A percentile compares a stretch with the other conserved stretches of the same genome.
Conservation (phyloP, 1,140 invertebrate species). For the Brachionus calyciflorus region DNA sequence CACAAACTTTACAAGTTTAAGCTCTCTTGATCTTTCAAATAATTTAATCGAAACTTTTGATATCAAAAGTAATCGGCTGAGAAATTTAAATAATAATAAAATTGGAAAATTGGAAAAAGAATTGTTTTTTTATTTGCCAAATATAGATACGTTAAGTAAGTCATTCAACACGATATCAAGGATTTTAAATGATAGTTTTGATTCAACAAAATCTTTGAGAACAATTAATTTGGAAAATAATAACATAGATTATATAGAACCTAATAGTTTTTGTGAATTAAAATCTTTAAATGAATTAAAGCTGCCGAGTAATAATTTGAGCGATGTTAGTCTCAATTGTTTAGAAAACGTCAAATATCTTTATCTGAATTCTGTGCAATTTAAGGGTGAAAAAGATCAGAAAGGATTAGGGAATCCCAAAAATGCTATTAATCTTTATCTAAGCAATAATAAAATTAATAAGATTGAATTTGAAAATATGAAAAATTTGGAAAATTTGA, state of each 20-base stretch:
- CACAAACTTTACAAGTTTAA: neutral
- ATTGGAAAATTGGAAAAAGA: neutral
- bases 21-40: neutral
- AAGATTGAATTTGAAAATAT: constrained; percentile 13
- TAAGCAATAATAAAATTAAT: neutral
- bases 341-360: neutral
- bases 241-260: no score
- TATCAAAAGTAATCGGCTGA: neutral
- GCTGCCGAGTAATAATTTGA: neutral
- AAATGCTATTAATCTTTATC: neutral
- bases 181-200: no score
- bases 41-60: neutral
- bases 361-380: neutral
- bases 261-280: neutral
- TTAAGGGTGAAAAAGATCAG: neutral
- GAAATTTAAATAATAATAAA: neutral
- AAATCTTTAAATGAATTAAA: neutral
- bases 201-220: no score
- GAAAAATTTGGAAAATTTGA: neutral
- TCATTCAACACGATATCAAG: neutral
- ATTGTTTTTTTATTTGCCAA: neutral
- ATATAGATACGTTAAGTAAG: neutral
- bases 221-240: no score
- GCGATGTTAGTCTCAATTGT: neutral
- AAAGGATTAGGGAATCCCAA: neutral